Evolutionary conservation across 2,113 vertebrate species (phyloP), one percentile per base, ranked within the genome.

Genomic region (Cranoglanis bouderius): DNA sequence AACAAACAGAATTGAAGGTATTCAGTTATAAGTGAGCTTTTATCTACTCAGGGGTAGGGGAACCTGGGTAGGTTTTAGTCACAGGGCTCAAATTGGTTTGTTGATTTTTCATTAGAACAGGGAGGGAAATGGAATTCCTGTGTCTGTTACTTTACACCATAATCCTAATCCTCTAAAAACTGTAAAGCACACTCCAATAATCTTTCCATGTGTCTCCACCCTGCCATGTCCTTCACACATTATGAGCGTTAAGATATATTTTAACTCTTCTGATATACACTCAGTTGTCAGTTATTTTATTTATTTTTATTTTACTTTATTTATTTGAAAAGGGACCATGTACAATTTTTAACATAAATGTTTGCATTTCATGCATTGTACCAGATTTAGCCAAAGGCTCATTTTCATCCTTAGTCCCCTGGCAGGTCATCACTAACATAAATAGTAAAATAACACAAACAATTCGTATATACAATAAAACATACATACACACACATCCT

Each of bases 31-130:
- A 77, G 74, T 77, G 74, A 77, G 10, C 40, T 46, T n/a, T 75
- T 24, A 21, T 84, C 80, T 84, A 18, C 53, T 49, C 53, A 75
- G 46, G 29, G 61, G 6, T 63, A 49, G 38, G 35, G 70, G 38
- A 53, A 35, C 85, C 29, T 80, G 51, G 63, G 53, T 49, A 74
- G 81, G 38, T 12, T 61, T 75, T 49, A 77, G 40, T 70, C n/a
- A 29, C 40, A 51, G 77, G 40, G 43, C 29, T 70, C 1, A 53
- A 19, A 43, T 72, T 13, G 51, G n/a, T 55, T 29, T 77, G 81
- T 51, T 82, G 67, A 46, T 75, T 75, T 32, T 85, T n/a, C 38
- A 84, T 35, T 74, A n/a, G 53, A 84, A 77, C 67, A 46, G 29
- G 61, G 35, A 32, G 53, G 16, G 38, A 87, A 87, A 21, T 87